These are phyloP conservation scores for Lacanobia wlatinum DNA, from an alignment of 2,888 invertebrate genomes.

Conservation along the genomic window DNA sequence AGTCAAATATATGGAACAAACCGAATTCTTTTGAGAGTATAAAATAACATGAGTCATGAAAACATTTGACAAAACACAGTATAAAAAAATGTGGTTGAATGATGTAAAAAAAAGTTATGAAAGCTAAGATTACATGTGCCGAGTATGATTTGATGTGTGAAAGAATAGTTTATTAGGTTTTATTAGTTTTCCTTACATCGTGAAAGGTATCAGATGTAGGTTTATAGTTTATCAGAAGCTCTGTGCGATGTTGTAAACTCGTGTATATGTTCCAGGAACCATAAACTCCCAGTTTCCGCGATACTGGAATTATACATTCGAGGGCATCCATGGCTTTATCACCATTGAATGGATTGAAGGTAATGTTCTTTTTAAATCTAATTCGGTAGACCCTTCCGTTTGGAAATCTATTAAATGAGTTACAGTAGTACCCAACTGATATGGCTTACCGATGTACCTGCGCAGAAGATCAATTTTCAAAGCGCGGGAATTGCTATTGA, in stretches of 20 bases:
- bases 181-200: conserved; percentile 60
- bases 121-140: conserved; percentile 31
- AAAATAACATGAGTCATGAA: neutral
- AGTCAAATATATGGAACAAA: conserved; percentile 13
- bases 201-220: conserved; percentile 77
- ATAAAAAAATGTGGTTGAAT: neutral
- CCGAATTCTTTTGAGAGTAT: conserved; percentile 16
- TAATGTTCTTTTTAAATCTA: conserved; percentile 1
- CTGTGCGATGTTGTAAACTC: conserved; percentile 64
- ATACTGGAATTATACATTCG: conserved; percentile 62
- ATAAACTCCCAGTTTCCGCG: conserved; percentile 70
- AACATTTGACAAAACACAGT: neutral
- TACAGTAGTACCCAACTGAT: no score
- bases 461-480: no score
- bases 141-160: conserved; percentile 38
- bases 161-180: conserved; percentile 48
- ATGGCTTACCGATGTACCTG: no score
- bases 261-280: conserved; percentile 73
- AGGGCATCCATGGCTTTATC: conserved; percentile 24
- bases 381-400: neutral
- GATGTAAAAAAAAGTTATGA: conserved; percentile 16
- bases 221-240: conserved; percentile 85
- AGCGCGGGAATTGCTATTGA: no score
- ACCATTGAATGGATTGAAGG: conserved; percentile 3
- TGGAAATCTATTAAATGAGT: neutral